Percentiles rank a stretch among this genome's conserved stretches.
phyloP scores from a whole-genome alignment of 2,888 invertebrate species.

The Athrips mouffetella region DNA sequence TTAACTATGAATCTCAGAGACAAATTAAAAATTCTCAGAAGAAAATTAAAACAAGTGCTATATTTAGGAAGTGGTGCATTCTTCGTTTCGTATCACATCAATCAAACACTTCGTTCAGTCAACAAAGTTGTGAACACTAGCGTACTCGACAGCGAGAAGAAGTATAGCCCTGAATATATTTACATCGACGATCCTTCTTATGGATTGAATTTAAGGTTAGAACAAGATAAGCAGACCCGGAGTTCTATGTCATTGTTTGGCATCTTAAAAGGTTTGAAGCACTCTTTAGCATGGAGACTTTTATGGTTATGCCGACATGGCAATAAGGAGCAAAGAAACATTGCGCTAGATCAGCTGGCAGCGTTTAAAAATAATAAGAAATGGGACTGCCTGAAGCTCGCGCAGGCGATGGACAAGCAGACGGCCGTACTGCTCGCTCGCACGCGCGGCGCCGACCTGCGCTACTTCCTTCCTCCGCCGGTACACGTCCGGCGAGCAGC shows the following conservation, averaged over 20 bases:
- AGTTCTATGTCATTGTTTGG: constrained; percentile 52
- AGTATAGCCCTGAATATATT: constrained; percentile 61
- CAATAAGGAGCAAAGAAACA: constrained; percentile 78
- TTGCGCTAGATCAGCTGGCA: constrained; percentile 82
- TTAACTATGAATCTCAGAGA: constrained; percentile 49
- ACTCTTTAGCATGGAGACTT: constrained; percentile 82
- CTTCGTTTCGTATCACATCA: constrained; percentile 50
- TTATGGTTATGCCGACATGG: constrained; percentile 82
- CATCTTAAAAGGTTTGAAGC: constrained; percentile 81
- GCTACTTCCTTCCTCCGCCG: constrained; percentile 87
- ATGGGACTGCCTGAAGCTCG: constrained; percentile 85
- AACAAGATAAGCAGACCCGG: constrained; percentile 42
- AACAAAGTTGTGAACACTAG: constrained; percentile 54
- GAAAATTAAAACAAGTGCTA: constrained; percentile 45
- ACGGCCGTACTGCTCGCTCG: constrained; percentile 89
- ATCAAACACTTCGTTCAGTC: constrained; percentile 44
- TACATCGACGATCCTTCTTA: constrained; percentile 70
- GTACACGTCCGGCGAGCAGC: constrained; percentile 65
- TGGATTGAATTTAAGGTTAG: constrained; percentile 41
- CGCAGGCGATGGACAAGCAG: constrained; percentile 86
- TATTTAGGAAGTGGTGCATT: constrained; percentile 43
- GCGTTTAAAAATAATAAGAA: constrained; percentile 81
- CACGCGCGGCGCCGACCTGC: constrained; percentile 81
- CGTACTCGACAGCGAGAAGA: constrained; percentile 63
- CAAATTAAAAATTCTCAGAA: constrained; percentile 44